A percentile compares a stretch with the other conserved stretches of the same genome.
Evolutionary conservation across 30 jellyfish, hydroid and myxozoan genomes (phyloP).

Genomic region (Aurelia aurita complex sp. Pacific): DNA sequence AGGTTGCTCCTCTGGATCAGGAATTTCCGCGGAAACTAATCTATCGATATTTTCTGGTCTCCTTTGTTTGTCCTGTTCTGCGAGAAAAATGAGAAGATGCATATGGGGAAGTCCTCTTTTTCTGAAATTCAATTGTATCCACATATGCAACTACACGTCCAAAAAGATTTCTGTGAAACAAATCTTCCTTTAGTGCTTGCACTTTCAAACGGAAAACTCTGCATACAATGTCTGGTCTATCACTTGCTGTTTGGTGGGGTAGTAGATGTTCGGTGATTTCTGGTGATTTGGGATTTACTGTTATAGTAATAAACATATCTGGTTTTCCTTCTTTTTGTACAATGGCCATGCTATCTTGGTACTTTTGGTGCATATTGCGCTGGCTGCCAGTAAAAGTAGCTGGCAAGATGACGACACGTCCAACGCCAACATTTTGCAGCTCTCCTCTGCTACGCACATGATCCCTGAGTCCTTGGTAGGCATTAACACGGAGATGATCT

Average conservation of each 20-base stretch:
- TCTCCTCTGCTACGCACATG: not conserved
- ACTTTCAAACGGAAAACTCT: conserved; percentile 33
- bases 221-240: conserved; percentile 48
- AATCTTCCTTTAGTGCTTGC: conserved; percentile 11
- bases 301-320: not conserved
- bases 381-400: conserved; percentile 35
- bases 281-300: not conserved
- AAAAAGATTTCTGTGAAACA: conserved; percentile 10
- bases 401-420: conserved; percentile 49
- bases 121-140: conserved; percentile 53
- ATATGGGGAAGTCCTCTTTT: conserved; percentile 31
- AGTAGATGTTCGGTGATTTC: not conserved
- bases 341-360: conserved; percentile 47
- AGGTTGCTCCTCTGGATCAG: too few relatives aligned
- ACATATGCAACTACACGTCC: conserved; percentile 47
- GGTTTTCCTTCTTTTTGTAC: not conserved
- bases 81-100: not conserved
- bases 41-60: not conserved
- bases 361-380: conserved; percentile 46
- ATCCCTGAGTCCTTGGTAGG: conserved; percentile 2
- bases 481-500: not conserved
- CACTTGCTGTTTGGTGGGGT: not conserved
- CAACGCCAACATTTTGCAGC: not conserved
- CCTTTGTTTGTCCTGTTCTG: not conserved
- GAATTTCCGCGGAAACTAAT: not conserved